Conservation (phyloP, 2,113 vertebrate genomes). For the Syrmaticus mikado region DNA sequence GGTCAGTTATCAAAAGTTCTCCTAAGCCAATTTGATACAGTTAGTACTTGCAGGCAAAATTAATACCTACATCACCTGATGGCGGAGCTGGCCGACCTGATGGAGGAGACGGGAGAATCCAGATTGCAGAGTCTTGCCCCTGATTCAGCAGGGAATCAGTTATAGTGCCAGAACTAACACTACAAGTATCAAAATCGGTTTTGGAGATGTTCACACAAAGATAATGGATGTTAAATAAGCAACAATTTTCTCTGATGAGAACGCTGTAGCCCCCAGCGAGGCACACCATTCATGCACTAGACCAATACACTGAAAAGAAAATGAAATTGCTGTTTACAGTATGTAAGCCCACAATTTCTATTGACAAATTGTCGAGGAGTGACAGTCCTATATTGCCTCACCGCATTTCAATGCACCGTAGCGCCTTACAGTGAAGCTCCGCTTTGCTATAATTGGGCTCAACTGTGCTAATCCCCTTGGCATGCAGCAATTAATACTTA, state of each 20-base stretch:
- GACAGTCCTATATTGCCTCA: conserved; percentile 23
- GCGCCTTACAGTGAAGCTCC: conserved; percentile 15
- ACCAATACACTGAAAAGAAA: background rate
- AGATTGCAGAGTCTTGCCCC: conserved; percentile 1
- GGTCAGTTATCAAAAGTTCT: conserved; percentile 21
- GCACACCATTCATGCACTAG: background rate
- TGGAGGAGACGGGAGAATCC: background rate
- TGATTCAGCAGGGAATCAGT: conserved; percentile 1
- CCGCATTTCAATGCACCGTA: conserved; percentile 7
- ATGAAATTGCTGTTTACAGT: conserved; percentile 14
- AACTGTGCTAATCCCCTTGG: conserved; percentile 62
- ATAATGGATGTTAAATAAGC: conserved; percentile 37
- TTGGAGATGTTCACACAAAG: conserved; percentile 24
- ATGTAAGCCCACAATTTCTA: conserved; percentile 26
- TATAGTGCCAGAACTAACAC: background rate
- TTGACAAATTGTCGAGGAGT: conserved; percentile 21
- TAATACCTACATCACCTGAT: conserved; percentile 51
- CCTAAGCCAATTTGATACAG: conserved; percentile 46
- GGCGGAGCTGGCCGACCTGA: background rate
- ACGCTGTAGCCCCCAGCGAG: conserved; percentile 30
- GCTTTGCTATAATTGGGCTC: conserved; percentile 56
- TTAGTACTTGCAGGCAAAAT: conserved; percentile 46
- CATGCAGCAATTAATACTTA: conserved; percentile 69
- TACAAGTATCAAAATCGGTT: conserved; percentile 1
- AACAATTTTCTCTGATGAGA: conserved; percentile 1